These are phyloP conservation scores for Nannoperca australis DNA, from an alignment of 2,797 vertebrate species.

Conservation along the genomic window DNA sequence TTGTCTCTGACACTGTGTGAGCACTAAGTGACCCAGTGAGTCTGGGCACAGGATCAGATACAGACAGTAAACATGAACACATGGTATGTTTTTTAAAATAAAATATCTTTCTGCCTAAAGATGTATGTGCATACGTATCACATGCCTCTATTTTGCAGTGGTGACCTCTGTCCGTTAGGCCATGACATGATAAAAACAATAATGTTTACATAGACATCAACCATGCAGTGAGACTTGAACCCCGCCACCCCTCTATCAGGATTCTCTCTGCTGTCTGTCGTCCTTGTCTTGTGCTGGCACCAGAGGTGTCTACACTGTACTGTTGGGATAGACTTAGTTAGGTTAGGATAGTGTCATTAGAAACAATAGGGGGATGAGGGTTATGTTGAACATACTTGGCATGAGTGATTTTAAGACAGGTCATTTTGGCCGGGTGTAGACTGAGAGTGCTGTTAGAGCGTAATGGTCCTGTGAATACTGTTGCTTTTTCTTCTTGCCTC, in stretches of 20 bases:
- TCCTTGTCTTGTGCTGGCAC: not conserved
- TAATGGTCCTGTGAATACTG: conserved; percentile 57
- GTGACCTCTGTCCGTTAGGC: not conserved
- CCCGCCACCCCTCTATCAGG: not conserved
- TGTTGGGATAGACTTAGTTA: not conserved
- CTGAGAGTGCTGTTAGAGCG: conserved; percentile 59
- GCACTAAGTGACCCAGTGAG: conserved; percentile 51
- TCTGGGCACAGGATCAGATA: conserved; percentile 60
- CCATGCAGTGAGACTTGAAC: conserved; percentile 1
- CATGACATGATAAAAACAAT: not conserved
- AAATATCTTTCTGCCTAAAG: not conserved
- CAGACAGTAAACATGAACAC: conserved; percentile 45
- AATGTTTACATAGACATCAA: not conserved
- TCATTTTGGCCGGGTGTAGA: conserved; percentile 62
- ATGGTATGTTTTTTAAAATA: conserved; percentile 5
- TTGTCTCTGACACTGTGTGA: conserved; percentile 38
- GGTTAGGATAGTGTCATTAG: not conserved
- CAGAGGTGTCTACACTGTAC: not conserved
- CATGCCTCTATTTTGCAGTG: not conserved
- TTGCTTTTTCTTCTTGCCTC: conserved; percentile 68
- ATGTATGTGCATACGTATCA: not conserved
- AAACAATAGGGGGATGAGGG: not conserved
- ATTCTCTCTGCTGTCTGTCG: conserved; percentile 9
- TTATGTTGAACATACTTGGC: conserved; percentile 23
- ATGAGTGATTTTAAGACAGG: conserved; percentile 56